Conservation (phyloP, 2,888 invertebrate genomes). For the Cybosia mesomella region DNA sequence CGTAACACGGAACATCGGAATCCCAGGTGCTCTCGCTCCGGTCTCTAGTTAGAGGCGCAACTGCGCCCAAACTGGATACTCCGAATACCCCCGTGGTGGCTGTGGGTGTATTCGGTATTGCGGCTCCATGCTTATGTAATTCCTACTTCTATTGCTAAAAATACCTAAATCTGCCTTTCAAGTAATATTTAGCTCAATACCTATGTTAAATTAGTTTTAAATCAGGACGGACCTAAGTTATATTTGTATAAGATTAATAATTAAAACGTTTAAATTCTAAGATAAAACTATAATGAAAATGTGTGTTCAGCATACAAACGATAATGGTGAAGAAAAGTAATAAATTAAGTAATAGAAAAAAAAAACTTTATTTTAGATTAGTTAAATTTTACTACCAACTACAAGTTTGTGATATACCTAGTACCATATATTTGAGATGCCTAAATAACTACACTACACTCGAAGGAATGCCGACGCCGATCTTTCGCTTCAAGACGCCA, state of each 20-base stretch:
- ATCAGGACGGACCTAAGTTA: neutral
- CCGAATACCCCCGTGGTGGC: neutral
- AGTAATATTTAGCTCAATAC: constrained; percentile 1
- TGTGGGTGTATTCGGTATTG: too few relatives aligned
- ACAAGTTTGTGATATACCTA: too few relatives aligned
- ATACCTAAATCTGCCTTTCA: neutral
- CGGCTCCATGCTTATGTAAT: neutral
- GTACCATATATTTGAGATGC: too few relatives aligned
- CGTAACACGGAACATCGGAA: too few relatives aligned
- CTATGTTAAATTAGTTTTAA: constrained; percentile 2
- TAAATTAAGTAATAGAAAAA: neutral
- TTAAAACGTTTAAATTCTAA: neutral
- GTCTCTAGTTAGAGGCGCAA: too few relatives aligned
- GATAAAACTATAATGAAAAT: neutral
- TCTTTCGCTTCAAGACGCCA: too few relatives aligned
- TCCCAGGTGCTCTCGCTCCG: neutral
- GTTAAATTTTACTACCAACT: too few relatives aligned
- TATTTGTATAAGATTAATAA: neutral
- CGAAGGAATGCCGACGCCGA: too few relatives aligned
- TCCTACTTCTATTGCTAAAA: constrained; percentile 3
- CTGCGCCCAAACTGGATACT: too few relatives aligned
- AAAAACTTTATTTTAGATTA: neutral
- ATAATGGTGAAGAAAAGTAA: neutral
- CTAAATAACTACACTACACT: too few relatives aligned
- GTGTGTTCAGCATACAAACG: neutral